A percentile compares a stretch with the other conserved stretches of the same genome.
Evolutionary conservation across 2,113 vertebrate species (phyloP).

Genomic region (Melanerpes aurifrons): DNA sequence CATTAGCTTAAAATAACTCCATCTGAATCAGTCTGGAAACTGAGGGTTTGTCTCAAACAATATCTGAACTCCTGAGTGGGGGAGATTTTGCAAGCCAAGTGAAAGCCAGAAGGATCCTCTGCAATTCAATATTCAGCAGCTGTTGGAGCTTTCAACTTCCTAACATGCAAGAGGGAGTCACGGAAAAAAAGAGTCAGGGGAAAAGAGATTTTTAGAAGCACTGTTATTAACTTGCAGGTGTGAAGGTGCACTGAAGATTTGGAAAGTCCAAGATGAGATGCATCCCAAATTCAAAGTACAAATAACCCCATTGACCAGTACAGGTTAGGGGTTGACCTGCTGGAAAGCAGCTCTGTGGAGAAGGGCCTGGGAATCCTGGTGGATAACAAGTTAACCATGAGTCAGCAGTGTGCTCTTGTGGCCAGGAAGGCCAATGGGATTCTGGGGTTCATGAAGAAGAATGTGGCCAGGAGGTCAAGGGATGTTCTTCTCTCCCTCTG

Average conservation of each 20-base stretch:
- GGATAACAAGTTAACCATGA: too few species aligned
- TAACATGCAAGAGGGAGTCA: background rate
- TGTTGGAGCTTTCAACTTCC: conserved; percentile 11
- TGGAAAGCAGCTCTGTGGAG: too few species aligned
- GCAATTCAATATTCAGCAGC: conserved; percentile 43
- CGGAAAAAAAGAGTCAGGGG: background rate
- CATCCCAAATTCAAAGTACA: background rate
- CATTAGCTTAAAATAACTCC: background rate
- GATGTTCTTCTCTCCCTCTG: too few species aligned
- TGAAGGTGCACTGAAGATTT: background rate
- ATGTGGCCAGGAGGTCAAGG: too few species aligned
- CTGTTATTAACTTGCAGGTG: background rate
- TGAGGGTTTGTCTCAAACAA: background rate
- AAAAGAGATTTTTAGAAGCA: background rate
- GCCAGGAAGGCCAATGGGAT: too few species aligned
- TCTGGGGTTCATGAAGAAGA: too few species aligned
- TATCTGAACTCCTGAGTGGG: background rate
- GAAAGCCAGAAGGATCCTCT: background rate
- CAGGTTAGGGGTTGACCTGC: too few species aligned
- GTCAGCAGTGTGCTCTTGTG: too few species aligned
- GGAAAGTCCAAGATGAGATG: background rate
- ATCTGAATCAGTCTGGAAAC: background rate
- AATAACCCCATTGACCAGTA: too few species aligned
- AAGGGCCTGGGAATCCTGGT: too few species aligned
- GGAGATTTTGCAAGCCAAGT: conserved; percentile 16